These are phyloP conservation scores for Wiebesia pumilae DNA, from an alignment of 1,140 invertebrate genomes.

Conservation along the genomic window DNA sequence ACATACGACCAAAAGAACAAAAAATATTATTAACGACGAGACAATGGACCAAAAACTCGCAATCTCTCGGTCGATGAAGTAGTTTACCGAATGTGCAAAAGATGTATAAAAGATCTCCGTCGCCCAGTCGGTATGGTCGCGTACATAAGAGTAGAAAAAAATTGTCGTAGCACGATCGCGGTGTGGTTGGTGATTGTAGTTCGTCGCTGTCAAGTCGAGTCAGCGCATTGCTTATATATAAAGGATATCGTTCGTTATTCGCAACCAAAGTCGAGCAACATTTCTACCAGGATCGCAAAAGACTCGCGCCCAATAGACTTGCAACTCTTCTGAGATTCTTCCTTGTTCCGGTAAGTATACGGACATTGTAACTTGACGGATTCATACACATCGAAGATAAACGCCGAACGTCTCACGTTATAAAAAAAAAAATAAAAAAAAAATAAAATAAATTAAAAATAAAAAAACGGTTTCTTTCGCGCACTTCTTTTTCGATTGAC, in stretches of 20 bases:
- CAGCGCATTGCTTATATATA: constrained; percentile 14
- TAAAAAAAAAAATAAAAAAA: too few relatives aligned
- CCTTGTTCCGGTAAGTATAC: not conserved
- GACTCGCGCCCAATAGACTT: not conserved
- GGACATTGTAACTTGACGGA: not conserved
- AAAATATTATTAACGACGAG: not conserved
- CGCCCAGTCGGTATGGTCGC: not conserved
- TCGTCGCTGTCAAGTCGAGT: constrained; percentile 38
- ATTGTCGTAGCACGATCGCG: not conserved
- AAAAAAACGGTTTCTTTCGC: too few relatives aligned
- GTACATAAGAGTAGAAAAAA: not conserved
- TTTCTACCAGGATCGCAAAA: not conserved
- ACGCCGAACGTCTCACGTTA: not conserved
- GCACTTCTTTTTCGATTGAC: not conserved
- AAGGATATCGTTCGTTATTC: not conserved
- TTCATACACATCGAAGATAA: not conserved
- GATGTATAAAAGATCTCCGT: not conserved
- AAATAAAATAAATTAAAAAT: too few relatives aligned
- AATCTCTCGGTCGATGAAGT: not conserved
- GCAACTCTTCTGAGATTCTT: not conserved
- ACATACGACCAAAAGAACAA: not conserved
- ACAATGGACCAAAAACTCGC: not conserved
- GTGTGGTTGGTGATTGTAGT: not conserved
- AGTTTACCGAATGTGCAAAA: not conserved
- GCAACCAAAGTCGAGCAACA: not conserved